Conservation (phyloP, 2,113 vertebrate species). For the Antigone vipio region DNA sequence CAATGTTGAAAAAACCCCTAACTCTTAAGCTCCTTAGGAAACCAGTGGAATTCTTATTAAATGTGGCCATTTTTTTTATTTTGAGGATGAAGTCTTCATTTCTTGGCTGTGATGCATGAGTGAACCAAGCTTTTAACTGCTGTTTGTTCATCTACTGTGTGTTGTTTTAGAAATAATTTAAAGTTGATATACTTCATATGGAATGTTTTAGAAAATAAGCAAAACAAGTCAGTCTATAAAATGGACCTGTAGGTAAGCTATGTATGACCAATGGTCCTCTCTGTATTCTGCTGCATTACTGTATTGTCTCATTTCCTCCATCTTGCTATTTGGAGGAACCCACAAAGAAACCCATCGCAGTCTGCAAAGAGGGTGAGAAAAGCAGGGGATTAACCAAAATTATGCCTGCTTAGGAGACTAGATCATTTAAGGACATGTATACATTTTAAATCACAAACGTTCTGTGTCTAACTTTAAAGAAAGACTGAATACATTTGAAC, state of each 20-base stretch:
- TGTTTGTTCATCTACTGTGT: not conserved
- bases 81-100: not conserved
- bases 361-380: not conserved
- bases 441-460: not conserved
- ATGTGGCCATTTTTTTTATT: not conserved
- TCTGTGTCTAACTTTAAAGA: not conserved
- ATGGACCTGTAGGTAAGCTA: not conserved
- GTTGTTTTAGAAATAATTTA: not conserved
- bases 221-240: not conserved
- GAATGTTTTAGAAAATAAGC: not conserved
- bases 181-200: not conserved
- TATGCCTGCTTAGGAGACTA: not conserved
- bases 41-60: not conserved
- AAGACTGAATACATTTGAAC: not conserved
- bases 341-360: not conserved
- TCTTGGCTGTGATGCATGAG: not conserved
- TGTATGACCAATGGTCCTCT: not conserved
- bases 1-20: fast-evolving
- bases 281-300: not conserved
- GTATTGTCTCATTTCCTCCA: not conserved
- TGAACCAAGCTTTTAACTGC: not conserved
- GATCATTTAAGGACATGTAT: not conserved
- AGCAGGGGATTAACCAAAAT: not conserved
- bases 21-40: not conserved
- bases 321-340: not conserved